Evolutionary conservation across 2,113 vertebrate species (phyloP).

Genomic region (Varanus komodoensis): DNA sequence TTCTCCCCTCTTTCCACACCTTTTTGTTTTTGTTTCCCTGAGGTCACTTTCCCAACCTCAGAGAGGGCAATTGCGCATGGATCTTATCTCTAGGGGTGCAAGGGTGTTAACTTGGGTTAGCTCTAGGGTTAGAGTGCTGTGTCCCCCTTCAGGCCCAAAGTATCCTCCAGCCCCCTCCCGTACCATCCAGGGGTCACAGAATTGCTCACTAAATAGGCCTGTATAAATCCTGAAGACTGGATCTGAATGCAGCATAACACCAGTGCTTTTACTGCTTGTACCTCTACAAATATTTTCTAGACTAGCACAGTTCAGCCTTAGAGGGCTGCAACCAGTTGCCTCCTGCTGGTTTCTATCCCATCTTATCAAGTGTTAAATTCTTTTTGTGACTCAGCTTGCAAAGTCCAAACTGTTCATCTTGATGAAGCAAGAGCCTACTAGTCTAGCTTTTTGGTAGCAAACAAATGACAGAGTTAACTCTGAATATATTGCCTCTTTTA

Average conservation of each 20-base stretch:
- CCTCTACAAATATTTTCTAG: neutral
- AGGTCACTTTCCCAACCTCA: too few species aligned
- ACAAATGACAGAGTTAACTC: neutral
- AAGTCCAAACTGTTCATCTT: slow-evolving; percentile 1
- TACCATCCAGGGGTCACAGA: too few species aligned
- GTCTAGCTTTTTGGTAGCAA: slow-evolving; percentile 1
- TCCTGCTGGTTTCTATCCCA: neutral
- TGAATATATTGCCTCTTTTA: neutral
- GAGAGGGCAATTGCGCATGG: too few species aligned
- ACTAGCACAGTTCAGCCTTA: neutral
- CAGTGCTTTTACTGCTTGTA: neutral
- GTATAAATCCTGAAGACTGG: neutral
- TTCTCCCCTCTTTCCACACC: too few species aligned
- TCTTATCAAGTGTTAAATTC: neutral
- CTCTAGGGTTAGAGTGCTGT: too few species aligned
- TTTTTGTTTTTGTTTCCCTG: too few species aligned
- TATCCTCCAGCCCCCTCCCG: too few species aligned
- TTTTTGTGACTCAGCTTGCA: neutral
- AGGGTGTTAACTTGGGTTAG: too few species aligned
- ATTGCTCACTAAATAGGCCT: neutral
- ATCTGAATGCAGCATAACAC: neutral
- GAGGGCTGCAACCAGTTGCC: neutral
- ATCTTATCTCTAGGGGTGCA: too few species aligned
- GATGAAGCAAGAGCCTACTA: slow-evolving; percentile 3
- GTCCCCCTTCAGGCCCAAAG: too few species aligned